Base-by-base conservation (phyloP, 2,797 vertebrate species). In the Leucoraja ocellata region DNA sequence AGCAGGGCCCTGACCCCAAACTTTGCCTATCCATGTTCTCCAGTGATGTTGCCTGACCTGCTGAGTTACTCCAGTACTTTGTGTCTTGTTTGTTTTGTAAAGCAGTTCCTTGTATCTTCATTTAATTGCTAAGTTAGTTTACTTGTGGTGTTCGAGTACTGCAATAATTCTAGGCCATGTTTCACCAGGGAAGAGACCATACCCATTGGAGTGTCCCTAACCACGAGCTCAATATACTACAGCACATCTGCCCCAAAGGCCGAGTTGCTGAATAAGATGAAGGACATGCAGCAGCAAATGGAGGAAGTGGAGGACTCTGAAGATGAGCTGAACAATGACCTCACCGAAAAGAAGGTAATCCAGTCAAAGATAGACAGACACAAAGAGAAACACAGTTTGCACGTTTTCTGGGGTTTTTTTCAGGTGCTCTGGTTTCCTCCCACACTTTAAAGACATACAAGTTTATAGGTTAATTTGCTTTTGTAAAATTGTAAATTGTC, bases 181-280 rank as follows among this genome's bases (percentile, higher is more conserved):
- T 74, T 74, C 11, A n/a, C 93, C 95, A 99, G 99, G 95, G 98
- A 98, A 93, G 98, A 97, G 83, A 95, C 71, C 0, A 9, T 93
- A 18, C 96, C 96, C 0, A 95, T 96, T 0, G 95, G 97, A 0
- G 95, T 96, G 46, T 95, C 97, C 93, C 96, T 99, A 96, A 98
- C 98, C 94, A 98, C 98, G 94, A 99, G 94, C 94, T 99, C 99
- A 1, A 95, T 98, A 7, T 99, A 99, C 95, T 99, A 99, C 95
- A 98, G 98, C 95, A 99, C 98, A 0, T 99, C 98, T n/a, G 99
- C 98, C 80, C 98, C 99, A 0, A 99, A 99, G 96, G 99, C 98
- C 0, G 98, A 99, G 95, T 97, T 99, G 83, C 97, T 99, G 54
- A 99, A 98, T 93, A 99, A 99, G 96, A 99, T 99, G 98, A 99